Evolutionary conservation across 2,797 vertebrate species (phyloP).

Genomic region (Merluccius polli): DNA sequence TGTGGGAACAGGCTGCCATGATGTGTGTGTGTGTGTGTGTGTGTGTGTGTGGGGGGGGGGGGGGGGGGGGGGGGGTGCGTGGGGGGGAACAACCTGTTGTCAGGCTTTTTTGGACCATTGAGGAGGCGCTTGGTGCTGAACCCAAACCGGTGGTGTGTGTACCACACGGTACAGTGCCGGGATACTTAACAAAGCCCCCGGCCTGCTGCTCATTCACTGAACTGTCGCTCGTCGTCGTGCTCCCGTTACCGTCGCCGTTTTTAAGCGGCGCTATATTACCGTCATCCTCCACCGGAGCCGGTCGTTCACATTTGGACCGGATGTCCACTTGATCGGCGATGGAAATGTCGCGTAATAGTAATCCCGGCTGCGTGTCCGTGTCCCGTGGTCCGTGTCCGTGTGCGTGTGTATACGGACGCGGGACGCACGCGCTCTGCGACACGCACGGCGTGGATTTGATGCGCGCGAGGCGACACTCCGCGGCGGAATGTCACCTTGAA

Average conservation of each 20-base stretch:
- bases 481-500: slow-evolving; percentile 79
- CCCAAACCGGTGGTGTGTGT: neutral
- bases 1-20: slow-evolving; percentile 13
- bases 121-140: slow-evolving; percentile 42
- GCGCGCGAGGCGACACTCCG: slow-evolving; percentile 56
- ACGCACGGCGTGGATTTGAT: slow-evolving; percentile 24
- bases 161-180: slow-evolving; percentile 41
- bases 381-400: no score
- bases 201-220: slow-evolving; percentile 57
- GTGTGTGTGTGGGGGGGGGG: no score
- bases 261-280: no score
- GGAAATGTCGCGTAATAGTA: slow-evolving; percentile 10
- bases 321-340: neutral
- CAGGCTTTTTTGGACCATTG: slow-evolving; percentile 58
- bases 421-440: slow-evolving; percentile 36
- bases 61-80: no score
- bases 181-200: slow-evolving; percentile 53
- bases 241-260: slow-evolving; percentile 14
- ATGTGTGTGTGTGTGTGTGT: no score
- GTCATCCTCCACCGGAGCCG: slow-evolving; percentile 33
- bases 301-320: neutral
- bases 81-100: slow-evolving; percentile 67
- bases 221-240: slow-evolving; percentile 31
- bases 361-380: neutral
- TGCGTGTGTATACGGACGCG: no score